Evolutionary conservation across 2,113 vertebrate species (phyloP).

Genomic region (Pipra filicauda): DNA sequence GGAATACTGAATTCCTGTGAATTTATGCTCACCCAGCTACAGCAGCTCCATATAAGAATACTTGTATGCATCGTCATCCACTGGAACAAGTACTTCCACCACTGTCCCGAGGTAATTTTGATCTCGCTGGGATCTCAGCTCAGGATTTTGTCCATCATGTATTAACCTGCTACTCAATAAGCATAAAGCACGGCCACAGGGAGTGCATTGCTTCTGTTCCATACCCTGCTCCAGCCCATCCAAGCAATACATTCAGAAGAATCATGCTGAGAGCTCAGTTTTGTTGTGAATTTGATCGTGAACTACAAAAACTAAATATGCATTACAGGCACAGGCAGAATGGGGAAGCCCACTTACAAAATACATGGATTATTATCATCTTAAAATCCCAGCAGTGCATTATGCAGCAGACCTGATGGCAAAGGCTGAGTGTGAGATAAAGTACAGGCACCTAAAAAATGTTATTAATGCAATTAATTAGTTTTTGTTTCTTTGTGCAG

Average conservation of each 20-base stretch:
- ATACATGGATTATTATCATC: background rate
- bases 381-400: background rate
- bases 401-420: background rate
- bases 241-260: background rate
- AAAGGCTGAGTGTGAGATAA: background rate
- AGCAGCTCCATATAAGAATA: background rate
- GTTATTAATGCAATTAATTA: constrained; percentile 36
- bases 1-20: background rate
- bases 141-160: background rate
- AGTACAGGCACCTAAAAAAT: background rate
- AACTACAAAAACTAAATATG: background rate
- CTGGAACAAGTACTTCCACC: background rate
- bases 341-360: background rate
- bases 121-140: background rate
- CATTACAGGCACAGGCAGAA: background rate
- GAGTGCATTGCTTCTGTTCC: background rate
- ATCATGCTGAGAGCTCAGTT: background rate
- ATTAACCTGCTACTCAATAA: background rate
- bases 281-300: background rate
- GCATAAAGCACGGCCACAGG: background rate
- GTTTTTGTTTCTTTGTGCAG: constrained; percentile 26
- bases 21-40: background rate
- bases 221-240: background rate
- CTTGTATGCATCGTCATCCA: fast-evolving
- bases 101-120: background rate